phyloP scores from a whole-genome alignment of 2,113 vertebrate genomes.

The Spea bombifrons region DNA sequence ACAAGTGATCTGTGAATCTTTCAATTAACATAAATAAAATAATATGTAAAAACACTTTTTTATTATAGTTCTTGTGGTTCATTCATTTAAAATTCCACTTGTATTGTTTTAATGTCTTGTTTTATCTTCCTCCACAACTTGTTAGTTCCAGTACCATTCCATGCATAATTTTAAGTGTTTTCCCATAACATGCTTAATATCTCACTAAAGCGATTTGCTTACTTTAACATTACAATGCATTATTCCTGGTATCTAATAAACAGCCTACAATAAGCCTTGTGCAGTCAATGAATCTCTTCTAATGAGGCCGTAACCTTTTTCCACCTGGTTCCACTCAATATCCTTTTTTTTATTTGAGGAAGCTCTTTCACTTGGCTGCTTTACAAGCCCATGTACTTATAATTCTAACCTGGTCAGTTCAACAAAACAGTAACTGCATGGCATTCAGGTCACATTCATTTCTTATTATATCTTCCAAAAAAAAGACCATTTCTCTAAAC shows the following conservation, averaged over 20 bases:
- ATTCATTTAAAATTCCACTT: too few relatives aligned
- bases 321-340: background rate
- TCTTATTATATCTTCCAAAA: background rate
- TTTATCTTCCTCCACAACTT: too few relatives aligned
- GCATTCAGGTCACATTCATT: background rate
- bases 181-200: too few relatives aligned
- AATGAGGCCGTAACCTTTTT: constrained; percentile 1
- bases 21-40: too few relatives aligned
- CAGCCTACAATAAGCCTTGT: background rate
- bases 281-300: background rate
- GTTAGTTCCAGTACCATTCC: too few relatives aligned
- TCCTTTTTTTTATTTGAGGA: background rate
- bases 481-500: background rate
- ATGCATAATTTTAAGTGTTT: too few relatives aligned
- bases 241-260: constrained; percentile 24
- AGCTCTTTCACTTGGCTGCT: background rate
- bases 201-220: too few relatives aligned
- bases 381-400: background rate
- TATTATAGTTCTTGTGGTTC: too few relatives aligned
- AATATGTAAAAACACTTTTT: too few relatives aligned
- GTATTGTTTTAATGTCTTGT: too few relatives aligned
- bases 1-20: too few relatives aligned
- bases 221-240: too few relatives aligned
- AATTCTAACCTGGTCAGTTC: constrained; percentile 2
- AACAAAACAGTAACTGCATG: constrained; percentile 31